A percentile compares a stretch with the other conserved stretches of the same genome.
Evolutionary conservation across 1,140 invertebrate genomes (phyloP).

Genomic region (Zelostemma sp.): DNA sequence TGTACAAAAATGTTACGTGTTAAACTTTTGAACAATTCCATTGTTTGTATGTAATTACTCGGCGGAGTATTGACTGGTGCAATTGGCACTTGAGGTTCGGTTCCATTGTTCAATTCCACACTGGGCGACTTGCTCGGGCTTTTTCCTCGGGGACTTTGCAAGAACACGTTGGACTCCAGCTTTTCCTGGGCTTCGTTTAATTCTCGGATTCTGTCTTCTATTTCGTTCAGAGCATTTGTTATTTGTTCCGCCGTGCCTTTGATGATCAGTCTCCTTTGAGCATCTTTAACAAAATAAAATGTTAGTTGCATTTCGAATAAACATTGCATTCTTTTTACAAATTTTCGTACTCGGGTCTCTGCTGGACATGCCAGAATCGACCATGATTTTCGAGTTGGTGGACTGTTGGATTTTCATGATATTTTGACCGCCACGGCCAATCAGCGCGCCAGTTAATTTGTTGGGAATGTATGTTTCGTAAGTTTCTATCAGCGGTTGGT

Average conservation of each 20-base stretch:
- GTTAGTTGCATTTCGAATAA: neutral
- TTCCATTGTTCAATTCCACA: no score
- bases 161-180: conserved; percentile 63
- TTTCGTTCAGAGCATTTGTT: conserved; percentile 71
- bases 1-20: no score
- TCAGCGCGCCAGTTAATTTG: conserved; percentile 76
- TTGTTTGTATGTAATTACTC: neutral
- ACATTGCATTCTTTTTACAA: no score
- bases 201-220: conserved; percentile 75
- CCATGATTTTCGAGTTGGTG: conserved; percentile 75
- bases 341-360: conserved; percentile 30
- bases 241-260: conserved; percentile 75
- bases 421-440: conserved; percentile 78
- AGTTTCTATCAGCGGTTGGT: conserved; percentile 76
- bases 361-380: conserved; percentile 49
- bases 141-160: conserved; percentile 65
- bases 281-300: conserved; percentile 53
- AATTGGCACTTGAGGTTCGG: neutral
- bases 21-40: no score
- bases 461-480: conserved; percentile 77
- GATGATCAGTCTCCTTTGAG: conserved; percentile 69
- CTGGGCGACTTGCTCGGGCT: neutral
- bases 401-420: conserved; percentile 77
- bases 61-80: neutral
- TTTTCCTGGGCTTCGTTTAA: conserved; percentile 67